phyloP scores from a whole-genome alignment of 2,888 invertebrate genomes.

The Drosophila phalerata region DNA sequence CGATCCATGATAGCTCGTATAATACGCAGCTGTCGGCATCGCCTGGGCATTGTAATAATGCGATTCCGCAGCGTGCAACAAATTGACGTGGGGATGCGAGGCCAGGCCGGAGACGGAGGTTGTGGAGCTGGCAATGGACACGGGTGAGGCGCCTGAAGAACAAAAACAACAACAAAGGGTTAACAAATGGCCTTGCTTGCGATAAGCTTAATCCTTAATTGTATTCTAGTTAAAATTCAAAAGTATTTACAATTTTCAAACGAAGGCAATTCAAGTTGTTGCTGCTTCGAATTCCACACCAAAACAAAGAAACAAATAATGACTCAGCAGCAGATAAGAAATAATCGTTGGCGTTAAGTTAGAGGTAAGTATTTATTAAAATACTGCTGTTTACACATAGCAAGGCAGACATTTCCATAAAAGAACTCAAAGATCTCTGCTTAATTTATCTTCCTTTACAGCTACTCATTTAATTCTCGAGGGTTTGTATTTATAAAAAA shows the following conservation, averaged over 20 bases:
- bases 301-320: conserved; percentile 1
- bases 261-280: neutral
- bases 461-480: no score
- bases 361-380: neutral
- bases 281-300: neutral
- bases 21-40: conserved; percentile 71
- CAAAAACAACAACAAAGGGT: neutral
- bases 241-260: neutral
- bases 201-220: neutral
- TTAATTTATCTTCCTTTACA: neutral
- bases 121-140: conserved; percentile 77
- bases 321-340: conserved; percentile 1
- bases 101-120: conserved; percentile 70
- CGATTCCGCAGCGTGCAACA: conserved; percentile 85
- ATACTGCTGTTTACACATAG: neutral
- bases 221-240: neutral
- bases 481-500: no score
- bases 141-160: conserved; percentile 80
- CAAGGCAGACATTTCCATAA: neutral
- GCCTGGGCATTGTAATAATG: conserved; percentile 83
- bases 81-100: conserved; percentile 85
- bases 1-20: conserved; percentile 83
- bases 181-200: neutral
- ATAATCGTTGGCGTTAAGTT: neutral
- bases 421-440: neutral